Percentiles rank a stretch among this genome's conserved stretches.
Evolutionary conservation across 2,113 vertebrate genomes (phyloP).

Genomic region (Prietella phreatophila): DNA sequence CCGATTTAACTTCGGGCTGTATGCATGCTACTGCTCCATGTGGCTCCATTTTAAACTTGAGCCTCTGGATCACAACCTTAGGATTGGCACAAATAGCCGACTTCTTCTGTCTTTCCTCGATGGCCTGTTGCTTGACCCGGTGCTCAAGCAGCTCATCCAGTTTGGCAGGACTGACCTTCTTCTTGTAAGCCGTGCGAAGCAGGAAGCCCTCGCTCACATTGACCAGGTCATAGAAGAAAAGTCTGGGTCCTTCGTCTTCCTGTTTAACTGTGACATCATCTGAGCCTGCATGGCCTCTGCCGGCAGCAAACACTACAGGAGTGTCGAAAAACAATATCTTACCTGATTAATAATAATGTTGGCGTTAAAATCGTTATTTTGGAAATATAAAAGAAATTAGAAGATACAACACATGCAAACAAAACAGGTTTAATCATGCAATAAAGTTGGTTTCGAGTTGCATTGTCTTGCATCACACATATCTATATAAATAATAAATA

Average conservation of each 20-base stretch:
- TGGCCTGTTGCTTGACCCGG: constrained; percentile 89
- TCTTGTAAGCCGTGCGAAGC: constrained; percentile 91
- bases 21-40: constrained; percentile 2
- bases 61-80: constrained; percentile 28
- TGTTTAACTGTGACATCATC: constrained; percentile 54
- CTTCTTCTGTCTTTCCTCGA: constrained; percentile 92
- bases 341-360: background rate
- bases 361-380: background rate
- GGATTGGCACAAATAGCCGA: constrained; percentile 67
- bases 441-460: background rate
- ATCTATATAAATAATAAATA: background rate
- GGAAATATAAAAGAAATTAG: background rate
- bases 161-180: constrained; percentile 89
- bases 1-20: constrained; percentile 23
- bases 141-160: constrained; percentile 91
- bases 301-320: background rate
- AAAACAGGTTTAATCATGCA: background rate
- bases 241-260: constrained; percentile 54
- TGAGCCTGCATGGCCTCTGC: background rate
- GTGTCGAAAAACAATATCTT: background rate
- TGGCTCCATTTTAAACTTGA: constrained; percentile 54
- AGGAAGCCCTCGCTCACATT: constrained; percentile 97
- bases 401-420: background rate
- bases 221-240: constrained; percentile 82
- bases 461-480: background rate